A percentile compares a stretch with the other conserved stretches of the same genome.
phyloP scores from a whole-genome alignment of 2,797 vertebrate species.

The Peromyscus melanophrys region DNA sequence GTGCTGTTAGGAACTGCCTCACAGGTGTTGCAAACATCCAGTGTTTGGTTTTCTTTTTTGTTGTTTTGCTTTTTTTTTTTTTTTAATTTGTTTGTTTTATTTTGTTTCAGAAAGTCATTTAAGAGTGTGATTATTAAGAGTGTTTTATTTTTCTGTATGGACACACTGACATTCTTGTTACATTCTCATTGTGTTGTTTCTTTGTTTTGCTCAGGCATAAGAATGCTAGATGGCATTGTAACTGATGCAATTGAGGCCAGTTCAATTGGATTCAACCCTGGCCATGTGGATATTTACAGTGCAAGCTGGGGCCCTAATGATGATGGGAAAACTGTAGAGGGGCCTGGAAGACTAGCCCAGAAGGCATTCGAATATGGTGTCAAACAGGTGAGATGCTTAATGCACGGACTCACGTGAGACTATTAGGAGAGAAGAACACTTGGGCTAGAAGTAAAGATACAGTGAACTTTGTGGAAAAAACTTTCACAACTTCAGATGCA shows the following conservation, averaged over 20 bases:
- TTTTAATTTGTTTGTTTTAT: background rate
- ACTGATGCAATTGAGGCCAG: constrained; percentile 99
- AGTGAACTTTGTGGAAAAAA: background rate
- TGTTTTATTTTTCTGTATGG: background rate
- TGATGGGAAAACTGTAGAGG: constrained; percentile 98
- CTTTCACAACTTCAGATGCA: background rate
- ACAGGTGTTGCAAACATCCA: background rate
- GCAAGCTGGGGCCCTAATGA: constrained; percentile 99
- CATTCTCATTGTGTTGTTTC: background rate
- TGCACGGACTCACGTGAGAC: background rate
- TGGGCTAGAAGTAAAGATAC: background rate
- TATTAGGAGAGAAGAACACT: background rate
- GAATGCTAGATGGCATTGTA: constrained; percentile 98
- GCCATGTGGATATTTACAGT: constrained; percentile 99
- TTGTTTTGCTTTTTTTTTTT: constrained; percentile 1
- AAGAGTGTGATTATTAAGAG: constrained; percentile 12
- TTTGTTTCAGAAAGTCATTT: background rate
- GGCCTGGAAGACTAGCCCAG: constrained; percentile 96
- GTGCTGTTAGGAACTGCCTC: background rate
- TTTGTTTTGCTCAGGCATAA: constrained; percentile 91
- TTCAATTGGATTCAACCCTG: constrained; percentile 97
- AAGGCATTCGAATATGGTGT: constrained; percentile 99
- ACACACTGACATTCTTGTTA: background rate
- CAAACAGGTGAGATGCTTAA: constrained; percentile 91
- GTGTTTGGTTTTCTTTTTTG: background rate